A percentile compares a stretch with the other conserved stretches of the same genome.
Conservation (phyloP, 2,797 vertebrate genomes). For the Anguilla megastoma region DNA sequence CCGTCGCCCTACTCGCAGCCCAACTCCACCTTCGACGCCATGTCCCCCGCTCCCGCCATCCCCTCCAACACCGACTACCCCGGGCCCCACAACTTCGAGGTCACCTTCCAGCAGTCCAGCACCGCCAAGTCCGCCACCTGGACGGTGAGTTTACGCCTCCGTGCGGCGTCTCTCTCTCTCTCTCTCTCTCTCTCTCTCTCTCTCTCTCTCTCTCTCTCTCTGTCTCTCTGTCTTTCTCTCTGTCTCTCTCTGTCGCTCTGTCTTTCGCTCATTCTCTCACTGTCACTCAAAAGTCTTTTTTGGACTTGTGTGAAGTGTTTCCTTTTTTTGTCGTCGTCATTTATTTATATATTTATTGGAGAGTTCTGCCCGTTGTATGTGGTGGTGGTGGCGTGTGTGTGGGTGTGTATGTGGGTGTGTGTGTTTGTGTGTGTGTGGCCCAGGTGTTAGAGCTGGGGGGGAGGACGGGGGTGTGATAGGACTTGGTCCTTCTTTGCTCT, state of each 20-base stretch:
- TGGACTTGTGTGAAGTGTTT: background rate
- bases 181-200: background rate
- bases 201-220: background rate
- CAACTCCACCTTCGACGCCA: slow-evolving; percentile 97
- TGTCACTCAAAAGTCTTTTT: background rate
- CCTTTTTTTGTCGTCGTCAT: background rate
- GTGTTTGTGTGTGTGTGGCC: background rate
- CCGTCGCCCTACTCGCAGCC: slow-evolving; percentile 96
- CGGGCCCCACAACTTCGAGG: slow-evolving; percentile 91
- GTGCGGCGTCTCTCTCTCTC: background rate
- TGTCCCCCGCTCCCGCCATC: slow-evolving; percentile 94
- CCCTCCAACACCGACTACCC: slow-evolving; percentile 98
- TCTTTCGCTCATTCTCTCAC: background rate
- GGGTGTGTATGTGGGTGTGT: background rate
- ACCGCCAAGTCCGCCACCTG: slow-evolving; percentile 98
- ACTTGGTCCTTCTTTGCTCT: background rate
- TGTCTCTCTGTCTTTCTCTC: background rate
- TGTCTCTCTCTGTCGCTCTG: background rate
- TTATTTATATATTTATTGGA: background rate
- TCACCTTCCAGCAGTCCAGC: slow-evolving; percentile 98
- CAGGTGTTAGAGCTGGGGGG: background rate
- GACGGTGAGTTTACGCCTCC: slow-evolving; percentile 86
- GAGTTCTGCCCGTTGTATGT: background rate
- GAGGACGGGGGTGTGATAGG: background rate
- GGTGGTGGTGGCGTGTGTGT: background rate